Evolutionary conservation across 2,888 invertebrate genomes (phyloP).

Genomic region (Yponomeuta malinellus): DNA sequence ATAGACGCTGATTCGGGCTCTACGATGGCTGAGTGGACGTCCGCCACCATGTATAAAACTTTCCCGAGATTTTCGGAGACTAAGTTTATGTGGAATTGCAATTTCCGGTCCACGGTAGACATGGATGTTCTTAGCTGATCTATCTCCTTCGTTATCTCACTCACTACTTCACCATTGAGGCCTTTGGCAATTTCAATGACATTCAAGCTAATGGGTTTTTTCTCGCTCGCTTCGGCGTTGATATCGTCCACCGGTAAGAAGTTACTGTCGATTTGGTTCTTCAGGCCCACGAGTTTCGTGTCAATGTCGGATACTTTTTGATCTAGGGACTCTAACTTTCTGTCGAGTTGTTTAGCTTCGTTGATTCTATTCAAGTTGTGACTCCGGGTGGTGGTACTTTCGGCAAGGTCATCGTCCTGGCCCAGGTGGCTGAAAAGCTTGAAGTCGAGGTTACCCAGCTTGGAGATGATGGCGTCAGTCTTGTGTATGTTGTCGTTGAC

Average conservation of each 20-base stretch:
- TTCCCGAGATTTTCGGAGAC: constrained; percentile 89
- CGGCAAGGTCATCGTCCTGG: constrained; percentile 52
- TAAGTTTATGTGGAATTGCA: constrained; percentile 89
- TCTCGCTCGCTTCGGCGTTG: constrained; percentile 91
- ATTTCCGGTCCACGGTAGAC: constrained; percentile 85
- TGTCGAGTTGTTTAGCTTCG: constrained; percentile 65
- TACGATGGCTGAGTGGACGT: constrained; percentile 89
- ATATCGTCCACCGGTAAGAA: constrained; percentile 88
- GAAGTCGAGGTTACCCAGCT: constrained; percentile 83
- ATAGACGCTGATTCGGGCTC: constrained; percentile 79
- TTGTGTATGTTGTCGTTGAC: constrained; percentile 90
- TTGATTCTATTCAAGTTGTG: constrained; percentile 24
- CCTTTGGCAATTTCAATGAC: constrained; percentile 89
- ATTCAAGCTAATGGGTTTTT: constrained; percentile 89
- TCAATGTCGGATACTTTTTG: constrained; percentile 91
- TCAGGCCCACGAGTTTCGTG: constrained; percentile 83
- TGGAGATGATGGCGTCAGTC: constrained; percentile 88
- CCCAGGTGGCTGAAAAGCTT: constrained; percentile 80
- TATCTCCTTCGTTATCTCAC: constrained; percentile 87
- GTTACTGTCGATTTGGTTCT: constrained; percentile 89
- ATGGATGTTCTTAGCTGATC: constrained; percentile 87
- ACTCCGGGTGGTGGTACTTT: constrained; percentile 33
- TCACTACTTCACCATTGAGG: constrained; percentile 87
- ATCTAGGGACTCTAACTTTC: constrained; percentile 82
- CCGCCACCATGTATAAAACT: constrained; percentile 85